These are phyloP conservation scores for Narcine bancroftii DNA, from an alignment of 2,113 vertebrate species.

Conservation along the genomic window DNA sequence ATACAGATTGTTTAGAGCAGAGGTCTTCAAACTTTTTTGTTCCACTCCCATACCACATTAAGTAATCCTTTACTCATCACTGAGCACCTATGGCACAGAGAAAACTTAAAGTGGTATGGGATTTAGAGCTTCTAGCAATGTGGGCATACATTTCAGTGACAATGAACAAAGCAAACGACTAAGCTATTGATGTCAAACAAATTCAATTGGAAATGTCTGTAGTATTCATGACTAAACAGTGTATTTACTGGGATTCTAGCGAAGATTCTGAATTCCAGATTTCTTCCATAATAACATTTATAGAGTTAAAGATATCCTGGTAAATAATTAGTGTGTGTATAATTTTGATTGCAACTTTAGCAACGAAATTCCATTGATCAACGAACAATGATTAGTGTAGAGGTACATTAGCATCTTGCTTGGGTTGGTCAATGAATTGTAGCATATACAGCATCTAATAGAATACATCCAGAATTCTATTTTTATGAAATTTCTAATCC, in stretches of 20 bases:
- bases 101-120: too few relatives aligned
- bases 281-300: neutral
- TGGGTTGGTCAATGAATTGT: slow-evolving; percentile 11
- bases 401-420: neutral
- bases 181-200: slow-evolving; percentile 30
- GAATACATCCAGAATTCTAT: neutral
- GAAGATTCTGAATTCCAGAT: neutral
- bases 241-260: neutral
- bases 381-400: neutral
- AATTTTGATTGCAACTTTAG: neutral
- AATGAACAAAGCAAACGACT: slow-evolving; percentile 19
- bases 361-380: neutral
- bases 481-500: neutral
- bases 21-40: too few relatives aligned
- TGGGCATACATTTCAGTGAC: slow-evolving; percentile 11
- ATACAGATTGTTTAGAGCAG: neutral
- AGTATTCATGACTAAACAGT: neutral
- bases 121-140: too few relatives aligned
- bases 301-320: neutral
- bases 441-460: neutral
- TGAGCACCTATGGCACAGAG: too few relatives aligned
- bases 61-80: too few relatives aligned
- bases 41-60: too few relatives aligned
- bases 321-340: neutral
- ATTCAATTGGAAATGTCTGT: neutral